A percentile compares a stretch with the other conserved stretches of the same genome.
Evolutionary conservation across 2,888 invertebrate genomes (phyloP).

Genomic region (Dastarcus helophoroides): DNA sequence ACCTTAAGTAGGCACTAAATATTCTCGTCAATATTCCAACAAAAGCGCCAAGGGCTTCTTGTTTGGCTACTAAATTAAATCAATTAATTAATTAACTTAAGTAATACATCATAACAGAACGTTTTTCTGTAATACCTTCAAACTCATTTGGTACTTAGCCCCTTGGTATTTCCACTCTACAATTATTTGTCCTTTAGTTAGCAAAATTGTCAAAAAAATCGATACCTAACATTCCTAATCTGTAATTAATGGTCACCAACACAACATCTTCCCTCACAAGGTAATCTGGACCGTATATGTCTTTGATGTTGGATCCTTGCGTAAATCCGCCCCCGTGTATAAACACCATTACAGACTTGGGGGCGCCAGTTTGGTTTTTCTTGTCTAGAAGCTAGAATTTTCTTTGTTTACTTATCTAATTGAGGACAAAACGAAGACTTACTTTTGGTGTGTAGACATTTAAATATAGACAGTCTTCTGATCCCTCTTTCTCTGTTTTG

Average conservation of each 20-base stretch:
- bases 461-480: constrained; percentile 16
- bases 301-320: constrained; percentile 33
- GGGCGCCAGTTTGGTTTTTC: too few species aligned
- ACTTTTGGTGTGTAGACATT: constrained; percentile 17
- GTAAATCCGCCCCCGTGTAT: constrained; percentile 42
- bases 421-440: constrained; percentile 3
- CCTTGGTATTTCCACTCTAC: too few species aligned
- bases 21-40: too few species aligned
- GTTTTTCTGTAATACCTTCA: too few species aligned
- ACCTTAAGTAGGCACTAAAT: too few species aligned
- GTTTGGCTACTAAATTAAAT: too few species aligned
- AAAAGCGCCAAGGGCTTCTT: too few species aligned
- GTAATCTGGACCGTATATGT: constrained; percentile 36
- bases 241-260: constrained; percentile 38
- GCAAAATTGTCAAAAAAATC: constrained; percentile 4
- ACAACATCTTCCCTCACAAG: constrained; percentile 39
- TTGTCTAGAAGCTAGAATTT: too few species aligned
- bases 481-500: constrained; percentile 10
- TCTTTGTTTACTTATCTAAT: background rate
- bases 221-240: constrained; percentile 37
- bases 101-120: too few species aligned
- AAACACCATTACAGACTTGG: constrained; percentile 38
- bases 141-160: too few species aligned
- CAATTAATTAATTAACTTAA: too few species aligned
- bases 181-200: too few species aligned